Base-by-base conservation (phyloP, 2,888 invertebrate species). In the Disparrhopalites patrizii region DNA sequence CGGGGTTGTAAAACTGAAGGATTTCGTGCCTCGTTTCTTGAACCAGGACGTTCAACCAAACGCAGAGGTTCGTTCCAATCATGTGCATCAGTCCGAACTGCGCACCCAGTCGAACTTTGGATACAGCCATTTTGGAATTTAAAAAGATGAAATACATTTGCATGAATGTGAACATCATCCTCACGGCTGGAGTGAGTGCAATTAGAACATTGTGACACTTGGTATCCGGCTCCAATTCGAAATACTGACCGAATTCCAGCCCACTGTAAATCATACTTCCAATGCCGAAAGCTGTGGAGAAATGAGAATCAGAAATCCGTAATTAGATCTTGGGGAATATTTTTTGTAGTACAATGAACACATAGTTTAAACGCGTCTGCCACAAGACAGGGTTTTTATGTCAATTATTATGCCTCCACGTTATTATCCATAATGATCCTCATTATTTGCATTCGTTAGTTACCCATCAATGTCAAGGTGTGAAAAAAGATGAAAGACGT, bases 141-240 rank as follows among this genome's bases (percentile, higher is more conserved):
- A 96, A 85, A 82, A 97, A 97, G 81, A 97, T 93, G 81, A 97
- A 97, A 81, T 97, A 97, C 87, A 97, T 93, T 81, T 97, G 96
- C 77, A 94, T 91, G 81, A 97, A 95, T 77, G 94, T 96, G 82
- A 97, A 96, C 64, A 91, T 89, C 89, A 96, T 92, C 74, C 94
- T 84, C 0, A 93, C 90, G 7, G 93, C 90, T 0, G 95, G 95
- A 4, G 94, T 92, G 62, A 95, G 82, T 0, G 93, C 94, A 67
- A 92, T 82, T 76, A 95, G 84, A 38, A 94, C 88, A 79, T 93
- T 93, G 81, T 93, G 91, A 78, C 95, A 96, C 78, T 91, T 90
- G 20, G 91, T 90, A 79, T 93, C 89, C 66, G 88, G 84, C 79
- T 93, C 90, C 73, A 92, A 80, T 80, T 96, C 96, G 81, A 96